phyloP scores from a whole-genome alignment of 2,797 vertebrate genomes.

The Morus bassanus region DNA sequence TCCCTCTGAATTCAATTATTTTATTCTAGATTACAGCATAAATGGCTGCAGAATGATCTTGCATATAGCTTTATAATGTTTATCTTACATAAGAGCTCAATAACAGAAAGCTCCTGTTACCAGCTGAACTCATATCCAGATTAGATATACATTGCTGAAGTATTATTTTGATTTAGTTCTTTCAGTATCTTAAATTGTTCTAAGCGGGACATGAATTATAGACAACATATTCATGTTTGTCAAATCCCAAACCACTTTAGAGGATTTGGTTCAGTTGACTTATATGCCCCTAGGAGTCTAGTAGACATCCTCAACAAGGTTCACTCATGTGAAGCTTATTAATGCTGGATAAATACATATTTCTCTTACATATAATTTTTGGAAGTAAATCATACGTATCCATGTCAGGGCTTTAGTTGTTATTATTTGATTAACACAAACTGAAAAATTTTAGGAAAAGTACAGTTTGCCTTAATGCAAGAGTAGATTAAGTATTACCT shows the following conservation, averaged over 20 bases:
- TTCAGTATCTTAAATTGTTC: background rate
- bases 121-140: background rate
- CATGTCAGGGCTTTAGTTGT: background rate
- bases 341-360: background rate
- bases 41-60: background rate
- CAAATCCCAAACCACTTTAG: background rate
- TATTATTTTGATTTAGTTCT: background rate
- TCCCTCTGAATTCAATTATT: background rate
- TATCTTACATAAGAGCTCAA: background rate
- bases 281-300: background rate
- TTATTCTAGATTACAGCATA: background rate
- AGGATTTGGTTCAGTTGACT: background rate
- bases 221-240: background rate
- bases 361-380: background rate
- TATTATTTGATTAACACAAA: slow-evolving; percentile 6
- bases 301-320: background rate
- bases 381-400: background rate
- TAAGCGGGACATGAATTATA: background rate
- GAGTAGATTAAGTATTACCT: background rate
- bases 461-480: background rate
- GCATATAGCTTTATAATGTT: background rate
- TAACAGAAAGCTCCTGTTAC: background rate
- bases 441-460: background rate
- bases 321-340: background rate
- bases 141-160: background rate